A percentile compares a stretch with the other conserved stretches of the same genome.
Evolutionary conservation across 1,140 invertebrate species (phyloP).

Genomic region (Ips nitidus): DNA sequence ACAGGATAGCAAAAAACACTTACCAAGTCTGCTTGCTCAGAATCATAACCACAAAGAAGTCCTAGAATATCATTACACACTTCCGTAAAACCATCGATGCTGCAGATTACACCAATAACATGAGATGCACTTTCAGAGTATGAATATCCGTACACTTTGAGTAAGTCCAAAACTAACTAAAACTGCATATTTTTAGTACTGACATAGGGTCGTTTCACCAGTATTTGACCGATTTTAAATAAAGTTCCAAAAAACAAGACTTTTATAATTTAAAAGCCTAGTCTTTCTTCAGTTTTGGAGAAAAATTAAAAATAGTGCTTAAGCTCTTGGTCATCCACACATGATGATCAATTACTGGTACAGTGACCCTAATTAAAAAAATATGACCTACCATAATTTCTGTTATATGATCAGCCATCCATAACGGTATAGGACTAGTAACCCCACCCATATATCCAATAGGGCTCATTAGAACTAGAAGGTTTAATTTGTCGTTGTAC

Average conservation of each 20-base stretch:
- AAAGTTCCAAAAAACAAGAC: not conserved
- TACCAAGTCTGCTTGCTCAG: slow-evolving; percentile 9
- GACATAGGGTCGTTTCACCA: too few relatives aligned
- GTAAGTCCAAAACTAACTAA: not conserved
- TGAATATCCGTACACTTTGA: not conserved
- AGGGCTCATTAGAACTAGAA: slow-evolving; percentile 60
- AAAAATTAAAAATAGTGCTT: too few relatives aligned
- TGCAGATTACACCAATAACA: not conserved
- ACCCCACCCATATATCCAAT: slow-evolving; percentile 53
- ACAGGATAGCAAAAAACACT: slow-evolving; percentile 3
- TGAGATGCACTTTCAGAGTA: not conserved
- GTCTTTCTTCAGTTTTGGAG: too few relatives aligned
- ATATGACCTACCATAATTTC: not conserved
- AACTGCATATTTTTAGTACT: not conserved
- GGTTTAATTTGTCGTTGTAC: slow-evolving; percentile 59
- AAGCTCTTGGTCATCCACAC: too few relatives aligned
- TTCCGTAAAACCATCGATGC: slow-evolving; percentile 17
- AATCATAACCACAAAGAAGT: slow-evolving; percentile 20
- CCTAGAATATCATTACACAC: slow-evolving; percentile 11
- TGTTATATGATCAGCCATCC: slow-evolving; percentile 9
- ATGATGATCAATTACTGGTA: not conserved
- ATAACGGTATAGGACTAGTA: slow-evolving; percentile 8
- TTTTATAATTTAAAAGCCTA: not conserved
- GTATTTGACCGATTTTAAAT: too few relatives aligned
- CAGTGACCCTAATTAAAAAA: too few relatives aligned